Base-by-base conservation (phyloP, 2,888 invertebrate genomes). In the Eupeodes luniger region DNA sequence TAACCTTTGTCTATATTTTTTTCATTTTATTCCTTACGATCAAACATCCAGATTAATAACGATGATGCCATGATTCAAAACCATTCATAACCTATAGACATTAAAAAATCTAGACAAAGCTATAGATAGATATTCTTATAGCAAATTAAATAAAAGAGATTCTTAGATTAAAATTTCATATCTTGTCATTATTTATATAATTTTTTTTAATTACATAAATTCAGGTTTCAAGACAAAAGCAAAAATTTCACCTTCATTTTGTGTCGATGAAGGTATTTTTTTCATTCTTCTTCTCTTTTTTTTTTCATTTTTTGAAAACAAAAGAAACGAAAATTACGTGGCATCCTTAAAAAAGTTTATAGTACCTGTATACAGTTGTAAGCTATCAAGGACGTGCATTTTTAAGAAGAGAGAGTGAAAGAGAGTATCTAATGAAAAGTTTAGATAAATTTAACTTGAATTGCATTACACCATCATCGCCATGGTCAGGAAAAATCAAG, bases 371-470 rank as follows among this genome's bases (percentile, higher is more conserved):
- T 9, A 9, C 40, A 40, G 40, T 9, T 40, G 40, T 40, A 3
- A 1, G 9, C 40, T 40, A n/a, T 16, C 36, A 61, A 61, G 61
- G 40, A 44, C 44, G 62, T 62, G 44, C 16, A 40, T 5, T 44
- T 44, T 16, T 27, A 27, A 27, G 27, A 27, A 27, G 27, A 27
- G 27, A 27, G 27, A 27, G 27, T 3, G 3, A 27, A 6, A 62
- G 16, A 44, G 53, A 47, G 53, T 70, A 76, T 75, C 81, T 81
- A 84, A 87, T 81, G 75, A 47, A 81, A 87, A 81, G 79, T 84
- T 81, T 75, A 75, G 75, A 49, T 72, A 75, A 84, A 87, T 74
- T 79, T 66, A 78, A 74, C 77, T 77, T 67, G 75, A 77, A 80
- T 81, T 85, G 75, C 64, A 66, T 84, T 81, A 62, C 62, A 70